Base-by-base conservation (phyloP, 1,140 invertebrate genomes). In the Bombus superbus region DNA sequence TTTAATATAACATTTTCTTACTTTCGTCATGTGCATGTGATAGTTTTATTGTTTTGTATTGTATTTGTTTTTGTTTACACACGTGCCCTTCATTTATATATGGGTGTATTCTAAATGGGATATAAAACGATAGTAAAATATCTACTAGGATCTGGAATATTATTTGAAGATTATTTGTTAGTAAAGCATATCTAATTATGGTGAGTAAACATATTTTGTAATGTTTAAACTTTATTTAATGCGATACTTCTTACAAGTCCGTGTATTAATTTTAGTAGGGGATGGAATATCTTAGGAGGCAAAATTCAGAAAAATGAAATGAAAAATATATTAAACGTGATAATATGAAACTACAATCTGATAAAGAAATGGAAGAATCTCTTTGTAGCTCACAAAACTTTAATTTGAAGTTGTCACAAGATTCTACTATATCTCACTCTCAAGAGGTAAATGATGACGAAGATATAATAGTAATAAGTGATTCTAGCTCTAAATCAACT, bases 401-500 rank as follows among this genome's bases (percentile, higher is more conserved):
- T 87, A 44, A 57, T 68, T 83, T 92, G 57, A 83, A 76, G 64
- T n/a, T 91, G 62, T 79, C 91, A 35, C 76, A 66, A 18, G 72
- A 75, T 59, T 92, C 92, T 1, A 62, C 0, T 74, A 62, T 76
- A 15, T 77, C 86, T 32, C 80, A 92, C 40, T 86, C 79, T 44
- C 69, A 81, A 66, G 47, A 87, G 71, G 2, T 28, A 68, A 59
- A 72, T 6, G 22, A 64, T 1, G 53, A 84, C 1, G 44, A 82
- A 42, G 72, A 86, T 42, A 1, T 86, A 75, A 89, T 93, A 81
- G 10, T 91, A 1, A 92, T 93, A 44, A 92, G 88, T 57, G 91
- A 93, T 35, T 89, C 91, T n/a, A 91, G 88, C 66, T 85, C 72
- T 73, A 35, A 38, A 11, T 47, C 62, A n/a, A 80, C 4, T 22